These are phyloP conservation scores for Urocynchramus pylzowi DNA, from an alignment of 2,113 vertebrate species.

Conservation along the genomic window DNA sequence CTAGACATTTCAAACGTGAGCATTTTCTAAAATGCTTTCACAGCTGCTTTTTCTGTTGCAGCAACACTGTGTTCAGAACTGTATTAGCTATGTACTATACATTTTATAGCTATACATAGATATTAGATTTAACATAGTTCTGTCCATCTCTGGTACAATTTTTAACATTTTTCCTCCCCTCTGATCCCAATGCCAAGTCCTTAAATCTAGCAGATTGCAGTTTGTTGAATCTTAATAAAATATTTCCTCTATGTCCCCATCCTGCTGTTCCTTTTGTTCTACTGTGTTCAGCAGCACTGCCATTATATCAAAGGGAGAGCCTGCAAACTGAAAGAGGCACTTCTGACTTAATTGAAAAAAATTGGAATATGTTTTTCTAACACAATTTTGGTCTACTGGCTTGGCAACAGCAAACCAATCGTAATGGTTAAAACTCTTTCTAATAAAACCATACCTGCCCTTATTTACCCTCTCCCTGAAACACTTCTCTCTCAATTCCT, in stretches of 20 bases:
- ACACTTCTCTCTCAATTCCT: background rate
- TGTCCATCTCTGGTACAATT: background rate
- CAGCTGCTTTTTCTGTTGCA: background rate
- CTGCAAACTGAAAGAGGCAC: background rate
- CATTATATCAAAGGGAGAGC: background rate
- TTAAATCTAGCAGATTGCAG: background rate
- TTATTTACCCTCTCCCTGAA: background rate
- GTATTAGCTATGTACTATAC: background rate
- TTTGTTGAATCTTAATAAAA: background rate
- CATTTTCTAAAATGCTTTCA: conserved; percentile 31
- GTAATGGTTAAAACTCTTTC: background rate
- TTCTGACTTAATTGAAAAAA: background rate
- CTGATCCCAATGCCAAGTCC: background rate
- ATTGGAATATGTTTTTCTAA: background rate
- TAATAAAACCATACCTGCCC: background rate
- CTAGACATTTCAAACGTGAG: conserved; percentile 11
- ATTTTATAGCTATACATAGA: background rate
- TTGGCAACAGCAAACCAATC: background rate
- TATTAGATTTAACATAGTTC: background rate
- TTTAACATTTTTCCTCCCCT: background rate
- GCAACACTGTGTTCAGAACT: background rate
- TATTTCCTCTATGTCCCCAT: background rate
- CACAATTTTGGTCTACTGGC: background rate
- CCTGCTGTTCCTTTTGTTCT: background rate
- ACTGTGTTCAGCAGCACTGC: background rate